phyloP scores from a whole-genome alignment of 2,888 invertebrate genomes.

The Allygus modestus region DNA sequence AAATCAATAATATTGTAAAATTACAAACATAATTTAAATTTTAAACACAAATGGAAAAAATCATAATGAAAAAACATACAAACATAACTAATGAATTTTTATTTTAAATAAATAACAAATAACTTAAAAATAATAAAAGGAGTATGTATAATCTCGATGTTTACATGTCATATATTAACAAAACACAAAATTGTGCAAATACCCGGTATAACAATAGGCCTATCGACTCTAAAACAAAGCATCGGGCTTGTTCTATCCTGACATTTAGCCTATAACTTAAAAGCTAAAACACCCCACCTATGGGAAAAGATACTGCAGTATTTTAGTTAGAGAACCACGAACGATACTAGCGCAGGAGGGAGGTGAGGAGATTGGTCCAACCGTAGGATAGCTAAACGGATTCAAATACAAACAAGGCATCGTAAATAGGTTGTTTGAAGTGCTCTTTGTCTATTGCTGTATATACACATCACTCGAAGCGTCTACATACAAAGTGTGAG shows the following conservation, averaged over 20 bases:
- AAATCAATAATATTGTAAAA: background rate
- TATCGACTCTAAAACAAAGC: constrained; percentile 33
- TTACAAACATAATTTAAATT: background rate
- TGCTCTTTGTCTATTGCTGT: constrained; percentile 65
- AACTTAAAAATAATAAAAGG: constrained; percentile 6
- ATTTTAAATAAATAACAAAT: background rate
- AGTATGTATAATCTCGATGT: background rate
- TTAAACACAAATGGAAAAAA: background rate
- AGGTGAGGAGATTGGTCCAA: constrained; percentile 55
- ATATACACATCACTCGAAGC: constrained; percentile 66
- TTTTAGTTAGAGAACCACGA: background rate
- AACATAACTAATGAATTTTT: background rate
- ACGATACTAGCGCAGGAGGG: constrained; percentile 6
- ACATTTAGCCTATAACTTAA: constrained; percentile 32
- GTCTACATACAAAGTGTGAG: constrained; percentile 58
- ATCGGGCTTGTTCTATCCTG: background rate
- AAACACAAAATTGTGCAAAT: constrained; percentile 40
- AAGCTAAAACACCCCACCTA: constrained; percentile 26
- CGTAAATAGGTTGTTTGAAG: constrained; percentile 62
- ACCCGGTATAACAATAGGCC: constrained; percentile 30
- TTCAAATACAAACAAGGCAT: constrained; percentile 61
- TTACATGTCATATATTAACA: background rate
- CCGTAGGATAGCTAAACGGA: constrained; percentile 38
- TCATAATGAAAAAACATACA: background rate
- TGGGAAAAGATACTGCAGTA: background rate